A percentile compares a stretch with the other conserved stretches of the same genome.
phyloP scores from a whole-genome alignment of 2,797 vertebrate genomes.

The Muscicapa striata region DNA sequence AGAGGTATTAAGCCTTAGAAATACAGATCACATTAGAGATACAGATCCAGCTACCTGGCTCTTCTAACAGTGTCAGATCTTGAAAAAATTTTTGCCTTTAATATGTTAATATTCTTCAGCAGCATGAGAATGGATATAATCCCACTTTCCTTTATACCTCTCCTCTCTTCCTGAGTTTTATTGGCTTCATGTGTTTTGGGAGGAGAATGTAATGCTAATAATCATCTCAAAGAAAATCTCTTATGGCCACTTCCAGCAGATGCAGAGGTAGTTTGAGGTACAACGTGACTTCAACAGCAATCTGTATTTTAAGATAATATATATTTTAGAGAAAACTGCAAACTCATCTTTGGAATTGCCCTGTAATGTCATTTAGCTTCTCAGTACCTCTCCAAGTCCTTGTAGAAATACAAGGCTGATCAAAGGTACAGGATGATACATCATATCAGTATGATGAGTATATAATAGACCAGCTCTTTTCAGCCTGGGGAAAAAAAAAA shows the following conservation, averaged over 20 bases:
- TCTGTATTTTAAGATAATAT: not conserved
- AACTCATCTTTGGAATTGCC: not conserved
- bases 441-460: not conserved
- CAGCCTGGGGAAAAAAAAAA: not conserved
- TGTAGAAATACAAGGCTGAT: not conserved
- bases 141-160: not conserved
- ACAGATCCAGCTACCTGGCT: not conserved
- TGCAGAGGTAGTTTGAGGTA: not conserved
- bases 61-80: not conserved
- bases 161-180: not conserved
- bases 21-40: not conserved
- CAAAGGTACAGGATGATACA: conserved; percentile 8
- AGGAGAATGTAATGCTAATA: not conserved
- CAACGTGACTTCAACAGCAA: not conserved
- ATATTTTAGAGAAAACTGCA: not conserved
- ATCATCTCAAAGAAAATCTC: not conserved
- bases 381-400: not conserved
- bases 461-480: not conserved
- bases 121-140: not conserved
- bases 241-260: fast-evolving
- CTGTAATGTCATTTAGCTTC: not conserved
- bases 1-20: not conserved
- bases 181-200: not conserved
- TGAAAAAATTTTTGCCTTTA: not conserved
- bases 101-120: not conserved